These are phyloP conservation scores for Meta bourneti DNA, from an alignment of 2,888 invertebrate genomes.

Conservation along the genomic window DNA sequence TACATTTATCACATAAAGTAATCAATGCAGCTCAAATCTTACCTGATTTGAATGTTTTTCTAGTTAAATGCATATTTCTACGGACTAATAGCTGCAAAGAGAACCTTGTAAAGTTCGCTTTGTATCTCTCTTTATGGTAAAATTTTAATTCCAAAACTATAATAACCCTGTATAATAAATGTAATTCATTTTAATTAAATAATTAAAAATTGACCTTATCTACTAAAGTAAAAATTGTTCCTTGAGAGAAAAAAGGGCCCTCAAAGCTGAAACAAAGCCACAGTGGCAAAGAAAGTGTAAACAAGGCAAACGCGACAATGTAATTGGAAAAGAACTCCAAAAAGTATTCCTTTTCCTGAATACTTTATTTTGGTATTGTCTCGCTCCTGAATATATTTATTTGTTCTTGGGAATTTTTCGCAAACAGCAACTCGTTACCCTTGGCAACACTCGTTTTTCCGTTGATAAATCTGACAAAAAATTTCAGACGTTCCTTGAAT, in stretches of 20 bases:
- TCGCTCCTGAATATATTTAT: not conserved
- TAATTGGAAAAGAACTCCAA: not conserved
- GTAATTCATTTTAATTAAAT: no score
- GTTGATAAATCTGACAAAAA: not conserved
- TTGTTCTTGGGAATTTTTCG: not conserved
- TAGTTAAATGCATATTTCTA: no score
- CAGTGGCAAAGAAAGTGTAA: not conserved
- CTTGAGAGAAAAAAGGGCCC: not conserved
- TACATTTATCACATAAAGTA: no score
- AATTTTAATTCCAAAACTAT: no score
- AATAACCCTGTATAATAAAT: no score
- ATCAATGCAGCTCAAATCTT: no score
- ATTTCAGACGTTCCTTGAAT: not conserved
- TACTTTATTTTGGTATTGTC: not conserved
- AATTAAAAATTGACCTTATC: no score
- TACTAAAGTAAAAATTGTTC: not conserved
- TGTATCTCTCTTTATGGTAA: no score
- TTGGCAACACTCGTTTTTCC: not conserved
- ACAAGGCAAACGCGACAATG: not conserved
- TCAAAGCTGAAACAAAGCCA: not conserved
- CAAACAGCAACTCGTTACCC: not conserved
- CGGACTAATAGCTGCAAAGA: no score
- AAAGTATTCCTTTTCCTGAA: not conserved
- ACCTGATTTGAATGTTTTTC: no score
- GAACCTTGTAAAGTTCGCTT: no score